Conservation (phyloP, 2,888 invertebrate species). For the Gibbula magus region DNA sequence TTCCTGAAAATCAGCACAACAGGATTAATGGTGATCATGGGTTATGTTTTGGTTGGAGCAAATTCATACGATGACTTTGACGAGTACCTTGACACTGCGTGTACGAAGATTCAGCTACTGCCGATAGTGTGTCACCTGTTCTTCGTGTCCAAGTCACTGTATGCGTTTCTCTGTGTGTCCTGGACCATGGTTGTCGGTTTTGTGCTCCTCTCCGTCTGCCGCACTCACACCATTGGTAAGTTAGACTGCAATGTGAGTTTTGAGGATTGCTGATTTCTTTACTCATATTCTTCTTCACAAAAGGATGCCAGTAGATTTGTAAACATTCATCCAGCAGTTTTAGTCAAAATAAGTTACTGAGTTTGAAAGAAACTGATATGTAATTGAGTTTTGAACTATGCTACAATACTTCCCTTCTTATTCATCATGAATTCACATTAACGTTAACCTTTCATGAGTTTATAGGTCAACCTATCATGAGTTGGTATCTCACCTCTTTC, state of each 20-base stretch:
- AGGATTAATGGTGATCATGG: slow-evolving; percentile 65
- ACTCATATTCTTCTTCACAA: no score
- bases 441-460: no score
- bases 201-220: slow-evolving; percentile 75
- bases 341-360: no score
- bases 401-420: no score
- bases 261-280: no score
- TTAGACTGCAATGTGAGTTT: not conserved
- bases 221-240: slow-evolving; percentile 76
- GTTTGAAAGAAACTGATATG: no score
- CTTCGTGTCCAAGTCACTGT: slow-evolving; percentile 67
- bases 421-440: no score
- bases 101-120: slow-evolving; percentile 41
- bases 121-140: slow-evolving; percentile 66
- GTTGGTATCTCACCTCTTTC: no score
- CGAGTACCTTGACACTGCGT: not conserved
- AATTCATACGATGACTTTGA: slow-evolving; percentile 43
- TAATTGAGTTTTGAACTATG: no score
- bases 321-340: no score
- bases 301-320: no score
- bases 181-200: slow-evolving; percentile 75
- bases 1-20: slow-evolving; percentile 74
- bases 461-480: no score
- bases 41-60: slow-evolving; percentile 56
- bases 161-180: slow-evolving; percentile 69